Base-by-base conservation (phyloP, 2,113 vertebrate species). In the Polypterus senegalus region DNA sequence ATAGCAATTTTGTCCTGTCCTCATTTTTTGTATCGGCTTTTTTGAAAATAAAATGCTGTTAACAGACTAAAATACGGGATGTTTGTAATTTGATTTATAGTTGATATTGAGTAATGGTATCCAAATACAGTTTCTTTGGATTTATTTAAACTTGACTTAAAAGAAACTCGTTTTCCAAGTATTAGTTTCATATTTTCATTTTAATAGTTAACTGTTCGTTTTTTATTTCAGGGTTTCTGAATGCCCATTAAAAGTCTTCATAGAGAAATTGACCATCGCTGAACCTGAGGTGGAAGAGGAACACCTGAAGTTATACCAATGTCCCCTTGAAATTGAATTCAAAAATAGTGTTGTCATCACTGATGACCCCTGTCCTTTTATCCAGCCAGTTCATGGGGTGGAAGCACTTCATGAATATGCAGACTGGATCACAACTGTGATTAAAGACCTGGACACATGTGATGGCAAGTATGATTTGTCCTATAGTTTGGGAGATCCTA, bases 381-480 rank as follows among this genome's bases (percentile, higher is more conserved):
- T 96, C 4, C 73, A 65, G 0, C 91, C 94, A 2, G 84, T 74
- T 64, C 65, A 61, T 0, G 94, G 95, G 0, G 92, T 92, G 9
- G 73, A 84, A 0, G 90, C 88, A 4, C 85, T 98, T 67, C 96
- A 95, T 1, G 86, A 93, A 49, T 97, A 96, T 4, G 88, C 89
- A 0, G 70, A 81, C 46, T 98, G 95, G 92, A 84, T 87, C 58
- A 74, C 63, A 0, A 77, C 86, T 4, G 74, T 79, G 1, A 77
- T 64, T 0, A 77, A 72, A 61, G 65, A 82, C 6, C 62, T 63
- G 1, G 49, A 67, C 1, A 72, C 76, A 45, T 4, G 59, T 1
- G 83, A 90, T 3, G 73, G 92, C 94, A 64, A 82, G 82, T 63
- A n/a, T 70, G 9, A 44, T 43, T 4, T 8, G 45, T 27, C 27